These are phyloP conservation scores for Hoplodrina ambigua DNA, from an alignment of 2,888 invertebrate genomes.

Conservation along the genomic window DNA sequence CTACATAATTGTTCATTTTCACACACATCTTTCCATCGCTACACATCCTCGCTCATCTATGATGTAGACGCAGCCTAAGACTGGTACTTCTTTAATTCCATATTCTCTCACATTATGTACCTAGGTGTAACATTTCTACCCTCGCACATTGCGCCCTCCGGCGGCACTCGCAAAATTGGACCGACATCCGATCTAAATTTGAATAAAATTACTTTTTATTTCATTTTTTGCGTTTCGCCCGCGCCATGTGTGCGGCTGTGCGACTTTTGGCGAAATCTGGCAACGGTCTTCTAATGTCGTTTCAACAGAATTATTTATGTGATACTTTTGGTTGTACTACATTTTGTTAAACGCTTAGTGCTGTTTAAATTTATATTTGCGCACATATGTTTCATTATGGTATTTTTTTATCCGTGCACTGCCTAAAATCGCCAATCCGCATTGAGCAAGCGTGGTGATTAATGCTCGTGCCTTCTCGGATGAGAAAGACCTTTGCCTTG, in stretches of 20 bases:
- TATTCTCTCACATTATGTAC: constrained; percentile 3
- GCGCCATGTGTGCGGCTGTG: constrained; percentile 51
- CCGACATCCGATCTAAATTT: constrained; percentile 74
- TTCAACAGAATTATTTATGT: constrained; percentile 51
- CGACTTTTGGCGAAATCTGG: constrained; percentile 44
- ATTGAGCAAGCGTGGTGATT: no score
- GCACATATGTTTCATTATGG: neutral
- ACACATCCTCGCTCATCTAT: no score
- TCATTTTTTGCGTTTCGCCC: constrained; percentile 64
- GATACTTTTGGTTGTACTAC: constrained; percentile 34
- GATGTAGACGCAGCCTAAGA: no score
- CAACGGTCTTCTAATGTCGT: constrained; percentile 48
- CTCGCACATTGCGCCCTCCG: constrained; percentile 50
- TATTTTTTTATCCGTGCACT: neutral
- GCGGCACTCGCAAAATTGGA: constrained; percentile 64
- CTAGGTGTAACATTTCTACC: constrained; percentile 45
- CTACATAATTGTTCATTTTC: no score
- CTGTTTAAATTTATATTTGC: constrained; percentile 24
- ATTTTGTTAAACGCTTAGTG: constrained; percentile 35
- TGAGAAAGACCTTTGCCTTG: no score
- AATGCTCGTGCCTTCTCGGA: no score
- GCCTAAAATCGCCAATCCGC: no score
- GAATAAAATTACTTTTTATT: constrained; percentile 75
- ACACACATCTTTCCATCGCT: no score
- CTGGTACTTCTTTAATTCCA: constrained; percentile 34